Evolutionary conservation across 1,140 invertebrate genomes (phyloP).

Genomic region (Neotoxoptera formosana): DNA sequence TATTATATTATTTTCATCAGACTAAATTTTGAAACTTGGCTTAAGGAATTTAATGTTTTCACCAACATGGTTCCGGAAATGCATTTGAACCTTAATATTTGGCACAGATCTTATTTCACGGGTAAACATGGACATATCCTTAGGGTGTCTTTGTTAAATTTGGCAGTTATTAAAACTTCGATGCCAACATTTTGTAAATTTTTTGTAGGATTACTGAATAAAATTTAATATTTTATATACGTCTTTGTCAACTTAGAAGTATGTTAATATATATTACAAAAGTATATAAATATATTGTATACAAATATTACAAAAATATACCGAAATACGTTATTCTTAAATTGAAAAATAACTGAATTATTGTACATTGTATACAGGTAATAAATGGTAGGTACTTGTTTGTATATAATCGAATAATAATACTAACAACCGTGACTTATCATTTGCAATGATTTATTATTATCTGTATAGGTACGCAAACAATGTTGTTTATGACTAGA

Average conservation of each 20-base stretch:
- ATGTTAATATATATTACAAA: neutral
- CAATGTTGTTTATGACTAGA: neutral
- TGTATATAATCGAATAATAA: neutral
- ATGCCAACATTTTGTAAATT: neutral
- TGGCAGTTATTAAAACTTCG: neutral
- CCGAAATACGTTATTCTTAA: neutral
- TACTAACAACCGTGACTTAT: neutral
- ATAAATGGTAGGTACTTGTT: neutral
- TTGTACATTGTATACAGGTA: neutral
- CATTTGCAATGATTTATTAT: neutral
- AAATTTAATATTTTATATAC: neutral
- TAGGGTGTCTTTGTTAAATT: neutral
- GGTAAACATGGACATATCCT: neutral
- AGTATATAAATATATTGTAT: neutral
- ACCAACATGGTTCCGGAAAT: constrained; percentile 1
- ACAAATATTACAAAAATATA: neutral
- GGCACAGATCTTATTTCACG: neutral
- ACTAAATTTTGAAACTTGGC: constrained; percentile 2
- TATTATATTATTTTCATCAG: neutral
- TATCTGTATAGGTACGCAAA: neutral
- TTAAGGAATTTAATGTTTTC: neutral
- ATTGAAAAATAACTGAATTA: neutral
- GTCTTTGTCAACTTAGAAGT: neutral
- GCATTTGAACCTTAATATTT: constrained; percentile 26
- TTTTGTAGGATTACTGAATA: neutral